phyloP scores from a whole-genome alignment of 2,113 vertebrate species.

The Lepisosteus osseus region DNA sequence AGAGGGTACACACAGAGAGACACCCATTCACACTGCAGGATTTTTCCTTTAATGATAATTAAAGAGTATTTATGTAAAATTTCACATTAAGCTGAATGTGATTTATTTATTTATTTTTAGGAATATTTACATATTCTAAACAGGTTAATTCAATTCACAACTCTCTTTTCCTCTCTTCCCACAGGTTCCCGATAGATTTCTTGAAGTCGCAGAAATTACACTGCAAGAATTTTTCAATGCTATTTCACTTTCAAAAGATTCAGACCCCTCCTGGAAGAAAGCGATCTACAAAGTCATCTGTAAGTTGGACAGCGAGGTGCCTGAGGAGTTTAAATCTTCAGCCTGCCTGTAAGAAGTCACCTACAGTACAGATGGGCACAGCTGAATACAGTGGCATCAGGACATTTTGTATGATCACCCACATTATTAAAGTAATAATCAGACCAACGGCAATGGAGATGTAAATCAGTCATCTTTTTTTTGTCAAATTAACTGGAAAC shows the following conservation, averaged over 20 bases:
- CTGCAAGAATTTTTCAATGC: conserved; percentile 90
- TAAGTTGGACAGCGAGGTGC: conserved; percentile 91
- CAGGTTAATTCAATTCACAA: no score
- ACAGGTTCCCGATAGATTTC: conserved; percentile 87
- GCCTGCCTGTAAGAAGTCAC: conserved; percentile 63
- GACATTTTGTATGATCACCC: background rate
- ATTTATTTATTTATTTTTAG: no score
- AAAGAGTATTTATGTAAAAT: no score
- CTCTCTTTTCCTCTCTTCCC: conserved; percentile 30
- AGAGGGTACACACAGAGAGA: no score
- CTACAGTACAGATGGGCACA: background rate
- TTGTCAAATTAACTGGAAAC: background rate
- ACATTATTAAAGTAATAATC: background rate
- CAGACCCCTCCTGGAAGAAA: conserved; percentile 95
- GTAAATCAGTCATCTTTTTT: background rate
- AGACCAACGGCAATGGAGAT: conserved; percentile 8
- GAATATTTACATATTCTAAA: no score
- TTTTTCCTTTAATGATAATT: no score
- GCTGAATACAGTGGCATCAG: background rate
- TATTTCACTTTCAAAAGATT: conserved; percentile 79
- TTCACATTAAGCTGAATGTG: no score
- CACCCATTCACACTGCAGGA: no score
- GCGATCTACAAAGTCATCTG: conserved; percentile 98
- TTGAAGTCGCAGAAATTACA: conserved; percentile 88
- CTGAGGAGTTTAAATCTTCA: conserved; percentile 83